Evolutionary conservation across 2,888 invertebrate species (phyloP).

Genomic region (Drosophila barbarae): DNA sequence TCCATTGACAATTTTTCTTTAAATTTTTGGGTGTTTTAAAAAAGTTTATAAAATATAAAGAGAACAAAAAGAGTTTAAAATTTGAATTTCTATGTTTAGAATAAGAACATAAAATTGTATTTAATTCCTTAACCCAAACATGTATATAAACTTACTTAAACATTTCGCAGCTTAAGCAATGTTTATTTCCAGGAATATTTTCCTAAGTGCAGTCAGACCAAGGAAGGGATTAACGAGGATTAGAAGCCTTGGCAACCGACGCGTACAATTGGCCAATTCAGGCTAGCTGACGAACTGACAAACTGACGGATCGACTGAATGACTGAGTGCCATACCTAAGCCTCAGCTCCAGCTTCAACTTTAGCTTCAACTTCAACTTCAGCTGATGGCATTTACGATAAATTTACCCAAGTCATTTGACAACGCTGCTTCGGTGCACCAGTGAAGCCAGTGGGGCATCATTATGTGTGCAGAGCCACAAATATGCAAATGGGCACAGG

Average conservation of each 20-base stretch:
- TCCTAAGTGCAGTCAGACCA: constrained; percentile 17
- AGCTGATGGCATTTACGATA: constrained; percentile 77
- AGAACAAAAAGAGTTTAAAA: too few species aligned
- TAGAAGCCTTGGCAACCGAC: constrained; percentile 45
- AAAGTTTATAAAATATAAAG: too few species aligned
- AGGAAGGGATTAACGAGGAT: constrained; percentile 71
- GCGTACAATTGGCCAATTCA: constrained; percentile 41
- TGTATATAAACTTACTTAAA: too few species aligned
- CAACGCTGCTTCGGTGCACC: constrained; percentile 51
- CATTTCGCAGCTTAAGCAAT: neutral
- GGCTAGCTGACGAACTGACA: constrained; percentile 25
- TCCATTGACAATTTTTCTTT: too few species aligned
- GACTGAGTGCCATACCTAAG: constrained; percentile 46
- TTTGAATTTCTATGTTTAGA: too few species aligned
- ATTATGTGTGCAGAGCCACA: constrained; percentile 53
- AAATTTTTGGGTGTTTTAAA: too few species aligned
- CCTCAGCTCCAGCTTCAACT: constrained; percentile 44
- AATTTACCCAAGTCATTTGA: constrained; percentile 78
- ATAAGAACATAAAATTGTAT: too few species aligned
- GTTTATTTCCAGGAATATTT: neutral
- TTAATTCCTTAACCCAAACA: too few species aligned
- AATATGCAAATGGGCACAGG: constrained; percentile 68
- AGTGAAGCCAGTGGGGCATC: constrained; percentile 52
- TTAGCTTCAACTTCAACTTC: constrained; percentile 45
- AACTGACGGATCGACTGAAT: constrained; percentile 45